These are phyloP conservation scores for Oscheius sp. DNA, from an alignment of 1,140 invertebrate genomes.

Conservation along the genomic window DNA sequence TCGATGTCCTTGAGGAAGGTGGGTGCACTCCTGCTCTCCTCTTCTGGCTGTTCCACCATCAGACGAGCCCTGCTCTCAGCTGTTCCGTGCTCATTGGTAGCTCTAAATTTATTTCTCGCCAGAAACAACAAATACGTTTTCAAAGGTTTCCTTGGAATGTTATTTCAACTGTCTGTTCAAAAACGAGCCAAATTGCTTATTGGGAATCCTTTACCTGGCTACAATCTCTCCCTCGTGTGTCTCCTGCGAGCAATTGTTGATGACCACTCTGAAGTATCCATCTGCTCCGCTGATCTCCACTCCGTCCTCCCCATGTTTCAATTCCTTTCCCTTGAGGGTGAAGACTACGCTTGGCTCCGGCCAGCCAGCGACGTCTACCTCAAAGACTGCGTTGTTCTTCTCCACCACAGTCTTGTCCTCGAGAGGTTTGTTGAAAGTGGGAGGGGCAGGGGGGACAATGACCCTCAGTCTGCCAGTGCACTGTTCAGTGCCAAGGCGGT, in stretches of 20 bases:
- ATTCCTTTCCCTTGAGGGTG: conserved; percentile 39
- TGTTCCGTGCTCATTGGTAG: conserved; percentile 53
- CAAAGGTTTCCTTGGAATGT: too few species aligned
- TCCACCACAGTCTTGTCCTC: conserved; percentile 56
- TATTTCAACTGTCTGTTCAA: too few species aligned
- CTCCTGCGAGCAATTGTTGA: conserved; percentile 48
- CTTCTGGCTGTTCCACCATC: conserved; percentile 55
- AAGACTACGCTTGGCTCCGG: conserved; percentile 58
- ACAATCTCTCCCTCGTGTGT: conserved; percentile 57
- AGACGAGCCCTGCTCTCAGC: conserved; percentile 55
- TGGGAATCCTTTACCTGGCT: too few species aligned
- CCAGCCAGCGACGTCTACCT: conserved; percentile 60
- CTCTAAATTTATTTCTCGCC: too few species aligned
- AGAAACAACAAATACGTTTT: too few species aligned
- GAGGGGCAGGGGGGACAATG: conserved; percentile 52
- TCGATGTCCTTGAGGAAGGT: conserved; percentile 61
- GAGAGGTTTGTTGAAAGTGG: conserved; percentile 53
- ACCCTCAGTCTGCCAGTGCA: conserved; percentile 56
- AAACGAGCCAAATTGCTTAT: too few species aligned
- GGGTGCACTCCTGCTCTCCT: conserved; percentile 54
- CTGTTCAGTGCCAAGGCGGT: conserved; percentile 48
- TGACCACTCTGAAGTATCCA: conserved; percentile 50
- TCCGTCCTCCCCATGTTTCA: conserved; percentile 49
- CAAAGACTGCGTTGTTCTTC: conserved; percentile 52
- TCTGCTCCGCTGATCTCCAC: conserved; percentile 53